These are phyloP conservation scores for Agapostemon virescens DNA, from an alignment of 2,888 invertebrate species.

Conservation along the genomic window DNA sequence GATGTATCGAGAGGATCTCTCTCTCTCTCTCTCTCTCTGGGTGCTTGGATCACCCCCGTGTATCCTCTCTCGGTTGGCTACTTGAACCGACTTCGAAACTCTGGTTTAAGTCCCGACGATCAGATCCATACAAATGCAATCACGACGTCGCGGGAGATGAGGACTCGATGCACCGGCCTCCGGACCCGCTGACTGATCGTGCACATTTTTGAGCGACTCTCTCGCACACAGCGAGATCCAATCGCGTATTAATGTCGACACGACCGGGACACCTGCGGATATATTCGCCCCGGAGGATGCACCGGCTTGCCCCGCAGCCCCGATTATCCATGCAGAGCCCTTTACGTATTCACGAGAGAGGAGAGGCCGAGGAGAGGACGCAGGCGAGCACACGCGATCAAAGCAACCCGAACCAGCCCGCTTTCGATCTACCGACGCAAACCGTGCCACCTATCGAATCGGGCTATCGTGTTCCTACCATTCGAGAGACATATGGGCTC, in stretches of 20 bases:
- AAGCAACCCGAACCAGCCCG: constrained; percentile 4
- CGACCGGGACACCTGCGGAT: constrained; percentile 58
- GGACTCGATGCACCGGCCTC: constrained; percentile 52
- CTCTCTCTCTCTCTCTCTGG: too few relatives aligned
- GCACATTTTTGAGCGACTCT: constrained; percentile 51
- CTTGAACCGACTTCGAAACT: constrained; percentile 22
- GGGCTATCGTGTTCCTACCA: neutral
- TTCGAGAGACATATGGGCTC: neutral
- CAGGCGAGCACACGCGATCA: constrained; percentile 25
- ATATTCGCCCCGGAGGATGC: constrained; percentile 29
- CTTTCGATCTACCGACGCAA: constrained; percentile 27
- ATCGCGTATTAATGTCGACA: constrained; percentile 69
- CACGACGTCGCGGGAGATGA: constrained; percentile 68
- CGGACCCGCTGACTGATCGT: constrained; percentile 54
- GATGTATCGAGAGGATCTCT: constrained; percentile 61
- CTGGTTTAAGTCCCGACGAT: constrained; percentile 56
- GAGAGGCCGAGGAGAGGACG: constrained; percentile 7
- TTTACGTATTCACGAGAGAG: constrained; percentile 30
- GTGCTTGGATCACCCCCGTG: constrained; percentile 43
- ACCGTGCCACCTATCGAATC: constrained; percentile 27
- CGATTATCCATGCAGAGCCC: constrained; percentile 41
- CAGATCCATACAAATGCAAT: constrained; percentile 76
- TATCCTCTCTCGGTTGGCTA: constrained; percentile 51
- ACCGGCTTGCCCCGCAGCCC: constrained; percentile 28
- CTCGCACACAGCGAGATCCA: constrained; percentile 52